Evolutionary conservation across 2,797 vertebrate genomes (phyloP).

Genomic region (Takifugu ocellatus): DNA sequence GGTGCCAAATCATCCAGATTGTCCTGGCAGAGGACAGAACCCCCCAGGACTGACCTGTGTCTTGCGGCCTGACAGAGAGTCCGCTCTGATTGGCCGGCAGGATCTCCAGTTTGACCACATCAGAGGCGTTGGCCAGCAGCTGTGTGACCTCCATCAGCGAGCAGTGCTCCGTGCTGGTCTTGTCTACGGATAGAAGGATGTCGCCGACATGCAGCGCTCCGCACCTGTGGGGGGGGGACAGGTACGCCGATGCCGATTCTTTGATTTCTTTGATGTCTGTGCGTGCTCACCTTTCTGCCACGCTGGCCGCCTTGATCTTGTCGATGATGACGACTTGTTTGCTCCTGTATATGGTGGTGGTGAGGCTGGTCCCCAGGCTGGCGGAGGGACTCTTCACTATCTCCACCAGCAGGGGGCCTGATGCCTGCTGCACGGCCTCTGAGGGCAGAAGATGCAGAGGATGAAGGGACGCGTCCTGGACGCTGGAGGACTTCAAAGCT

Average conservation of each 20-base stretch:
- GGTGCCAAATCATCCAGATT: too few relatives aligned
- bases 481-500: conserved; percentile 2
- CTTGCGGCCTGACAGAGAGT: conserved; percentile 81
- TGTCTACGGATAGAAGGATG: conserved; percentile 93
- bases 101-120: conserved; percentile 89
- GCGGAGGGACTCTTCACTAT: conserved; percentile 85
- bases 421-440: conserved; percentile 88
- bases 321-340: conserved; percentile 93
- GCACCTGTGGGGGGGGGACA: conserved; percentile 73
- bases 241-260: too few relatives aligned
- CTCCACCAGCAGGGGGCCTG: conserved; percentile 91
- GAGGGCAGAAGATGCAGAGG: conserved; percentile 33
- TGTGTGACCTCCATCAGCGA: conserved; percentile 93
- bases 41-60: conserved; percentile 78
- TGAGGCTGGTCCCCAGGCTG: conserved; percentile 88
- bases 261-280: too few relatives aligned
- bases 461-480: too few relatives aligned
- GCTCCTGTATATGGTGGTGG: conserved; percentile 80
- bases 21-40: too few relatives aligned
- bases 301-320: conserved; percentile 92
- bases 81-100: conserved; percentile 84
- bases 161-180: conserved; percentile 91
- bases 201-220: conserved; percentile 88
- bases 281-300: conserved; percentile 86
- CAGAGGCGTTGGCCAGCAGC: conserved; percentile 84